Evolutionary conservation across 2,888 invertebrate species (phyloP), one percentile per base, ranked within the genome.

Genomic region (Cheilosia soror): DNA sequence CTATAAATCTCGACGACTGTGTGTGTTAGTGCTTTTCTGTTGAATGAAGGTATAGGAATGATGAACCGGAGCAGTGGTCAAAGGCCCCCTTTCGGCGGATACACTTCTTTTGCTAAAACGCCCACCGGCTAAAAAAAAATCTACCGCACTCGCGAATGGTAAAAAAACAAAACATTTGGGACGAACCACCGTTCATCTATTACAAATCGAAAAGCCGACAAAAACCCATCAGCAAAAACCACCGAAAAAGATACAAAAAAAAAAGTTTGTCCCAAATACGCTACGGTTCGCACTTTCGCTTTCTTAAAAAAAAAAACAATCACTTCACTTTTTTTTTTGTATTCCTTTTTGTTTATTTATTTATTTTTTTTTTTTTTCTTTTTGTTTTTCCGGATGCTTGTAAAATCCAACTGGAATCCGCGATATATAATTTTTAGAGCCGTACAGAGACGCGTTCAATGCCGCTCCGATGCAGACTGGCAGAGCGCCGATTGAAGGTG

Each of bases 381-480:
- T 72, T 42, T 62, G 40, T 57, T 63, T 63, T 65, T 51, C 76
- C 72, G 82, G 72, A 72, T 60, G 60, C 29, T 73, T 66, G 37
- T 15, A 65, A 60, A 9, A 40, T 51, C 13, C 20, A 51, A 25
- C 4, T 51, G 51, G 27, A 25, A 33, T 9, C 53, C 0, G 27
- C 47, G 71, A 51, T 66, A 42, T 25, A 63, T 20, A 20, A 20
- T 65, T 60, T 33, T 11, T 58, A 71, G 60, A 53, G 75, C 66
- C 65, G 73, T 57, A 69, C 42, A 51, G 25, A 68, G 31, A 71
- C 85, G 76, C 37, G 47, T 85, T 85, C 85, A 85, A 85, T 85
- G 85, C 85, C 85, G 81, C 58, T 85, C 76, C 72, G 76, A 81
- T 85, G 85, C 85, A 85, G 81, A 85, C 85, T 76, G 82, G 65